Base-by-base conservation (phyloP, 2,113 vertebrate species). In the Lutjanus erythropterus region DNA sequence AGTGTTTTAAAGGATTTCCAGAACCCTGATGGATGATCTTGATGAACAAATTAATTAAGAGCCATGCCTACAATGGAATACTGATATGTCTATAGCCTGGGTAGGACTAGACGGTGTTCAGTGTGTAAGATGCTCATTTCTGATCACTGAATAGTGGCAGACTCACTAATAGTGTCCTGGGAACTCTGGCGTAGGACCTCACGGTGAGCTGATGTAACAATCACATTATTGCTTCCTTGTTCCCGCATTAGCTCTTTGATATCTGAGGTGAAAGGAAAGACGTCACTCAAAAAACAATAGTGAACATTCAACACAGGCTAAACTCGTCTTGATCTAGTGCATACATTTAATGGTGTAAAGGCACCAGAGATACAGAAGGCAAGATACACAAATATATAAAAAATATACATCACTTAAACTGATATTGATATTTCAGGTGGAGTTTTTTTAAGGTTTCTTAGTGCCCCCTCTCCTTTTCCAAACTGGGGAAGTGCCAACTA, bases 171-270 rank as follows among this genome's bases (percentile, higher is more conserved):
- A n/a, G 92, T 88, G 71, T 97, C 96, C 59, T 94, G 95, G 16
- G 94, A 96, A 89, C 91, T 93, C 41, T 94, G 92, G 60, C 95
- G 95, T n/a, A 97, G 90, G 91, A 96, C 92, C 59, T 96, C 95
- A 12, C 96, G 93, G 10, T 96, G 95, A 1, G 96, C 94, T 2
- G 96, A 96, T 0, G 96, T 96, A 79, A 97, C 93, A 1, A 97
- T 96, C 82, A 96, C 85, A 21, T 96, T 96, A 88, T 95, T 96
- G 91, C 94, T 95, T 81, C 95, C 95, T 67, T 96, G 96, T 46
- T 96, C 97, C 19, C 92, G 91, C 72, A 96, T 94, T 37, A 97
- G 87, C 53, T 96, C 96, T 92, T 94, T 97, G 80, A 97, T 94
- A 93, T 97, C 96, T 97, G 71, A 35, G 47, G 35, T 75, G 44